These are phyloP conservation scores for Cyrtonyx montezumae DNA, from an alignment of 2,113 vertebrate genomes.

Conservation along the genomic window DNA sequence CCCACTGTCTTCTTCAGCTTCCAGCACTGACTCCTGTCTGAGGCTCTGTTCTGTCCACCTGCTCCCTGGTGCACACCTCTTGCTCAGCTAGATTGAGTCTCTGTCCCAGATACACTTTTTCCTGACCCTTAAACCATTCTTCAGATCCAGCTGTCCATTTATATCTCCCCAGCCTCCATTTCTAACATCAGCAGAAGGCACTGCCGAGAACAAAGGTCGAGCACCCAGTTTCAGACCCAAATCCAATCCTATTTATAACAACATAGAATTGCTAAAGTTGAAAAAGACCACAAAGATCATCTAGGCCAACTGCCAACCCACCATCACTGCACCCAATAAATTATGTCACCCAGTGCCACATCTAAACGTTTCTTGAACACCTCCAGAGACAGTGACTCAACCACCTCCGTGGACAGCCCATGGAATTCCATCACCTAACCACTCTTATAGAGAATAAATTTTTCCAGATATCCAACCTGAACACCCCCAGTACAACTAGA, in stretches of 20 bases:
- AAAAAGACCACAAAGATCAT: too few relatives aligned
- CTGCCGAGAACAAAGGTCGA: neutral
- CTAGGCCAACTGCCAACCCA: too few relatives aligned
- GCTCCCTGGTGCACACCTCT: neutral
- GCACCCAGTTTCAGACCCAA: neutral
- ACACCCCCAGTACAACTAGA: too few relatives aligned
- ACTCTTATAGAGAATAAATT: too few relatives aligned
- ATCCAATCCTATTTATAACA: neutral
- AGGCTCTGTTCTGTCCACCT: neutral
- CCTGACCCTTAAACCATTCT: neutral
- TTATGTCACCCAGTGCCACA: too few relatives aligned
- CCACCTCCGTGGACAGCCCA: too few relatives aligned
- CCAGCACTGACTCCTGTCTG: neutral
- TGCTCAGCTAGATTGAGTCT: neutral
- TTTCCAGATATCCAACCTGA: too few relatives aligned
- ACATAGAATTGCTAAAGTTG: too few relatives aligned
- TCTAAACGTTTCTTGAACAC: too few relatives aligned
- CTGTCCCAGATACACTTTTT: neutral
- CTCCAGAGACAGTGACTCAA: too few relatives aligned
- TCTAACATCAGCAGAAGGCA: neutral
- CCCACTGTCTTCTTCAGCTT: neutral
- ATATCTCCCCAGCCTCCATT: neutral
- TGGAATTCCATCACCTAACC: too few relatives aligned
- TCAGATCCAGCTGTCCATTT: neutral
- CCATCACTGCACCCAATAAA: too few relatives aligned